A percentile compares a stretch with the other conserved stretches of the same genome.
phyloP scores from a whole-genome alignment of 2,797 vertebrate species.

The Bradypodion pumilum region DNA sequence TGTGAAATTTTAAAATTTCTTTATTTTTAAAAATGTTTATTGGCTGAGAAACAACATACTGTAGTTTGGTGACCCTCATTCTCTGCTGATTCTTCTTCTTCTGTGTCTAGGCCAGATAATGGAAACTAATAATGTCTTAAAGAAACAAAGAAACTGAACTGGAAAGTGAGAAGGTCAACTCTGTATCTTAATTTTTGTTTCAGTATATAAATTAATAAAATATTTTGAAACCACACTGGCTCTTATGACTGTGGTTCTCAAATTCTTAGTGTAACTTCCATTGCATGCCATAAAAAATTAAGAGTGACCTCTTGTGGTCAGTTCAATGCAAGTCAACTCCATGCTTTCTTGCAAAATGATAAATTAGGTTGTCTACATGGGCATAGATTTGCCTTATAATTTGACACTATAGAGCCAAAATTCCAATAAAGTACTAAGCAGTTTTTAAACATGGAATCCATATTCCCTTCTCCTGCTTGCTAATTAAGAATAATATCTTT shows the following conservation, averaged over 20 bases:
- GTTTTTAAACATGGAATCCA: no score
- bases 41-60: neutral
- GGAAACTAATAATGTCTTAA: neutral
- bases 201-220: neutral
- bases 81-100: no score
- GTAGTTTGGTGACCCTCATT: neutral
- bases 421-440: no score
- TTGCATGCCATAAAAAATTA: conserved; percentile 12
- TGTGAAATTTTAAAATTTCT: no score
- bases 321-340: neutral
- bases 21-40: no score
- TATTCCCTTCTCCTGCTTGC: neutral
- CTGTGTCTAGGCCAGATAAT: no score
- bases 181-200: neutral
- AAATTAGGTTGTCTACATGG: neutral
- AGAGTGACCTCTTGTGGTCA: conserved; percentile 60
- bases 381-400: neutral
- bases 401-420: conserved; percentile 11
- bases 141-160: neutral
- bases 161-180: neutral
- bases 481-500: neutral
- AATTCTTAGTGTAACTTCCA: conserved; percentile 3
- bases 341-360: neutral
- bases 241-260: neutral
- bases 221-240: neutral